phyloP scores from a whole-genome alignment of 2,888 invertebrate species.

The Balanococcus diminutus region DNA sequence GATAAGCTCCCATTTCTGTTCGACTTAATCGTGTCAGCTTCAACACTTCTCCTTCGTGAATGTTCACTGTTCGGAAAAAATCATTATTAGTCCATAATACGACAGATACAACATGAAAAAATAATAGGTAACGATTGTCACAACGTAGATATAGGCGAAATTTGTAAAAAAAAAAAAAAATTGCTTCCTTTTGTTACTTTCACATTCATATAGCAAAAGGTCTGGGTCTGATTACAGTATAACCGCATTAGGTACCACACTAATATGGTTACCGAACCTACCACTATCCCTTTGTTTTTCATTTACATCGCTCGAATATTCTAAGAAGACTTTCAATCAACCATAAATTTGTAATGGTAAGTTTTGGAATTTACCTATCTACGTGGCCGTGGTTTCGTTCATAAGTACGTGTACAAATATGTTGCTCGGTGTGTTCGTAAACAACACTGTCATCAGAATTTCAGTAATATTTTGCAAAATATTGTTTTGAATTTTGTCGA shows the following conservation, averaged over 20 bases:
- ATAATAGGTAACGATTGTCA: neutral
- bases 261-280: slow-evolving; percentile 28
- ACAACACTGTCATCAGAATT: neutral
- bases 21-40: slow-evolving; percentile 80
- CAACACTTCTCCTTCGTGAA: slow-evolving; percentile 77
- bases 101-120: neutral
- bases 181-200: neutral
- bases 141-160: neutral
- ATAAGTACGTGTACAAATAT: neutral
- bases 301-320: slow-evolving; percentile 2
- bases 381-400: neutral
- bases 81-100: neutral
- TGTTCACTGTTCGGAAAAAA: slow-evolving; percentile 62
- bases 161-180: too few species aligned
- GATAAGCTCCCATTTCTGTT: slow-evolving; percentile 88
- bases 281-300: slow-evolving; percentile 18
- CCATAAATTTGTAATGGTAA: neutral
- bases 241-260: slow-evolving; percentile 6
- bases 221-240: neutral
- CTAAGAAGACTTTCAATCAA: slow-evolving; percentile 29
- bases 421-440: neutral
- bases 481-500: neutral
- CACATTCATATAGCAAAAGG: neutral
- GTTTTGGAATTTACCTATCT: neutral
- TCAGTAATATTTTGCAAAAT: neutral